These are phyloP conservation scores for Neodon shergylaensis DNA, from an alignment of 2,113 vertebrate species.

Conservation along the genomic window DNA sequence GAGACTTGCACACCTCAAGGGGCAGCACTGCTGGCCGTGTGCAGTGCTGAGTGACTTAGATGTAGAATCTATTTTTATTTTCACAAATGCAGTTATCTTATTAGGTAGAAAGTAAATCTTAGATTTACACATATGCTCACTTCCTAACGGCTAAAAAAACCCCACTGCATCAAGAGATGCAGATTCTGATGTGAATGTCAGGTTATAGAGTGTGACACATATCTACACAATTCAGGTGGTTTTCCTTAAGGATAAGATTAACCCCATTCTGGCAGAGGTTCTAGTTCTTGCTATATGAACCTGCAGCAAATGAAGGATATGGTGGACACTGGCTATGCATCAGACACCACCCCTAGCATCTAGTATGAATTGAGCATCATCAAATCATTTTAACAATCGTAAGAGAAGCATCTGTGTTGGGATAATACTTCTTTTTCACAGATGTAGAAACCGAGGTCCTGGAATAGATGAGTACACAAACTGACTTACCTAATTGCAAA, in stretches of 20 bases:
- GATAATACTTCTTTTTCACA: neutral
- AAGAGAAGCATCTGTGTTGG: neutral
- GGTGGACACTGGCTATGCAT: neutral
- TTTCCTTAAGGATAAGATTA: neutral
- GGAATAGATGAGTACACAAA: neutral
- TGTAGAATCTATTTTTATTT: slow-evolving; percentile 7
- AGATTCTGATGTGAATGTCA: neutral
- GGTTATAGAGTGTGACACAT: neutral
- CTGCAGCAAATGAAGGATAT: neutral
- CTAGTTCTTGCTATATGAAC: neutral
- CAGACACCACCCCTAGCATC: neutral
- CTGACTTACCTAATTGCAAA: neutral
- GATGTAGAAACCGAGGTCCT: neutral
- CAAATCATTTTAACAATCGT: neutral
- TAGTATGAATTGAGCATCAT: neutral
- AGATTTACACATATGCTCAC: neutral
- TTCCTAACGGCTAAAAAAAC: neutral
- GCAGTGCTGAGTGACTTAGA: neutral
- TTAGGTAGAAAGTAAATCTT: neutral
- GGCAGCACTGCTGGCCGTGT: neutral
- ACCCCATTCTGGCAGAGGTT: neutral
- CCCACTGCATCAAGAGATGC: neutral
- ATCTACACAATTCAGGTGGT: neutral
- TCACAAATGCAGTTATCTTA: neutral
- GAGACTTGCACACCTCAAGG: neutral